Evolutionary conservation across 2,113 vertebrate genomes (phyloP), one percentile per base, ranked within the genome.

Genomic region (Symphodus melops): DNA sequence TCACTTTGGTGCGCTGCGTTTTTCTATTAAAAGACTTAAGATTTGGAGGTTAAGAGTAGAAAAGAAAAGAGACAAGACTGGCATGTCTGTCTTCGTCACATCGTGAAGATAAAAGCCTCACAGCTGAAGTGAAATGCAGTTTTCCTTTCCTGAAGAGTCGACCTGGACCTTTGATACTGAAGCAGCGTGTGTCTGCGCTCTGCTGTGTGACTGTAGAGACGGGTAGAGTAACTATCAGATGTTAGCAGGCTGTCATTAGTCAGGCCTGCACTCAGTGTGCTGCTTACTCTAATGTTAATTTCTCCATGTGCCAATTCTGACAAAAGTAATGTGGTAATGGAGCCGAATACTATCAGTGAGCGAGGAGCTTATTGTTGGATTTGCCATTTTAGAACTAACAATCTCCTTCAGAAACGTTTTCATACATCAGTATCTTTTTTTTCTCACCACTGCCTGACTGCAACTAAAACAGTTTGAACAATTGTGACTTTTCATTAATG

Each of bases 211-310:
- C 49, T 55, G 28, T 8, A 60, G 51, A 57, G 44, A 77, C 62
- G 54, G 51, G 44, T 20, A 55, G 21, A 48, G 41, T 13, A 67
- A 57, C 33, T 44, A 79, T 78, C 37, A 51, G 20, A 73, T 58
- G 53, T 67, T 64, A 58, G 63, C 67, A 78, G 68, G 55, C 54
- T 79, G 57, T 83, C 54, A 84, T 82, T 86, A 72, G 63, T 37
- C 62, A 57, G 57, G 49, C 16, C 51, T 66, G 60, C 33, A 23
- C 41, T 68, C 58, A 61, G 54, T 39, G 39, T 36, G 75, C 41
- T 39, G n/a, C 23, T 70, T 52, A 77, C 75, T 88, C 63, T 78
- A n/a, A 65, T 69, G 46, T 77, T 57, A 4, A 53, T 82, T 72
- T 57, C 16, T 51, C 44, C 59, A 21, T 61, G 44, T 82, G 46